Evolutionary conservation across 1,140 invertebrate species (phyloP).

Genomic region (Tetragonula clypearis): DNA sequence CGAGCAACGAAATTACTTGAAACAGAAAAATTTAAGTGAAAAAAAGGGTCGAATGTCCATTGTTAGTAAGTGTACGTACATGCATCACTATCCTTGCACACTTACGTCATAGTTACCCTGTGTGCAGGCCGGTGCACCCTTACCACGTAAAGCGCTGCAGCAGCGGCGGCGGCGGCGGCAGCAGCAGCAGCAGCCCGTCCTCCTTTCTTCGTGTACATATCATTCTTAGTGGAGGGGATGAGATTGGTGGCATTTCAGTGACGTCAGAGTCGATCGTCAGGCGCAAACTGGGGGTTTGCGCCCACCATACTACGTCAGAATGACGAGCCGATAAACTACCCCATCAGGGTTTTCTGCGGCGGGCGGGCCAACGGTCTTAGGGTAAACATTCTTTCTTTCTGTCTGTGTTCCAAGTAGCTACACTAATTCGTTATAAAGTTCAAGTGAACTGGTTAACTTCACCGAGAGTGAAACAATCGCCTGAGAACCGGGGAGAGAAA

Average conservation of each 20-base stretch:
- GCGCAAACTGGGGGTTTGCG: constrained; percentile 61
- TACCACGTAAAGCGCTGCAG: not conserved
- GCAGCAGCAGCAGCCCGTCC: constrained; percentile 12
- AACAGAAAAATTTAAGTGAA: not conserved
- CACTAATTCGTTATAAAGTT: not conserved
- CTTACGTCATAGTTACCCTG: constrained; percentile 12
- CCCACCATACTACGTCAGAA: constrained; percentile 67
- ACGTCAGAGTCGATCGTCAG: constrained; percentile 67
- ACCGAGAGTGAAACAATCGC: not conserved
- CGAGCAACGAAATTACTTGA: not conserved
- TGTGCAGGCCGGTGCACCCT: not conserved
- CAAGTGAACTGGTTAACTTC: not conserved
- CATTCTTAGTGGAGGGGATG: constrained; percentile 23
- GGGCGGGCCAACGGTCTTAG: constrained; percentile 64
- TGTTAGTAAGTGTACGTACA: not conserved
- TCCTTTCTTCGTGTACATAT: constrained; percentile 27
- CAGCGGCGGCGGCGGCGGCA: not conserved
- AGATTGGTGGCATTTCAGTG: constrained; percentile 52
- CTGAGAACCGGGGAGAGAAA: not conserved
- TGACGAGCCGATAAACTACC: constrained; percentile 68
- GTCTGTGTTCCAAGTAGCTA: constrained; percentile 39
- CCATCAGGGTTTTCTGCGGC: constrained; percentile 54
- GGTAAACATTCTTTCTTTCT: constrained; percentile 59
- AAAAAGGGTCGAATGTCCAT: not conserved
- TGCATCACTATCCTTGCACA: not conserved